A percentile compares a stretch with the other conserved stretches of the same genome.
phyloP scores from a whole-genome alignment of 2,888 invertebrate genomes.

The Tenthredo mesomela region DNA sequence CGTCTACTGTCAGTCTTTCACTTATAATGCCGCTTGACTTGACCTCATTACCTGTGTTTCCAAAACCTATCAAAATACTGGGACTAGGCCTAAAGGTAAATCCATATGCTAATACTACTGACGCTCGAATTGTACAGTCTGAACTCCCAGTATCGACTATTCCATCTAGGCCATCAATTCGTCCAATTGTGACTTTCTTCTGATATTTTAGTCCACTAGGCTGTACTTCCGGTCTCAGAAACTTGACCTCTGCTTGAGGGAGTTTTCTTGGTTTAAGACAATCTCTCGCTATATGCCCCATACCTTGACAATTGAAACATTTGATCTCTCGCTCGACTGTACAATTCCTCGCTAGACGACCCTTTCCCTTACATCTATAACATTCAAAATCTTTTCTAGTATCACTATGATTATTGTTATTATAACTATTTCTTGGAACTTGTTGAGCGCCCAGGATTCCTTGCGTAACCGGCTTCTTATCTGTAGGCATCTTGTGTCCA shows the following conservation, averaged over 20 bases:
- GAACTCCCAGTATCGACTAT: constrained; percentile 57
- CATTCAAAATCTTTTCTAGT: not conserved
- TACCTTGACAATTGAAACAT: not conserved
- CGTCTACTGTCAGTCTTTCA: constrained; percentile 56
- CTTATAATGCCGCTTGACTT: constrained; percentile 53
- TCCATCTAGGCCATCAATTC: not conserved
- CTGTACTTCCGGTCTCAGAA: not conserved
- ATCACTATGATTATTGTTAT: not conserved
- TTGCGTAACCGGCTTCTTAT: not conserved
- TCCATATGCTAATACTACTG: constrained; percentile 16
- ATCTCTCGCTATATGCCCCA: not conserved
- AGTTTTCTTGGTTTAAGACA: not conserved
- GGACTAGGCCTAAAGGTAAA: not conserved
- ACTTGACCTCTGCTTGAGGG: not conserved
- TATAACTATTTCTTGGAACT: not conserved
- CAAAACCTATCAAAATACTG: constrained; percentile 54
- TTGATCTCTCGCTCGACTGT: not conserved
- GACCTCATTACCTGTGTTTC: constrained; percentile 28
- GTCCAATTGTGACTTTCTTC: constrained; percentile 33
- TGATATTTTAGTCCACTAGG: constrained; percentile 54
- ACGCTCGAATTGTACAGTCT: constrained; percentile 53
- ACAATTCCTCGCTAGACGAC: not conserved
- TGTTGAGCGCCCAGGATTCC: not conserved
- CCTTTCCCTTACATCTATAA: not conserved
- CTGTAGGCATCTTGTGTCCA: not conserved